Base-by-base conservation (phyloP, 2,113 vertebrate genomes). In the Podilymbus podiceps region DNA sequence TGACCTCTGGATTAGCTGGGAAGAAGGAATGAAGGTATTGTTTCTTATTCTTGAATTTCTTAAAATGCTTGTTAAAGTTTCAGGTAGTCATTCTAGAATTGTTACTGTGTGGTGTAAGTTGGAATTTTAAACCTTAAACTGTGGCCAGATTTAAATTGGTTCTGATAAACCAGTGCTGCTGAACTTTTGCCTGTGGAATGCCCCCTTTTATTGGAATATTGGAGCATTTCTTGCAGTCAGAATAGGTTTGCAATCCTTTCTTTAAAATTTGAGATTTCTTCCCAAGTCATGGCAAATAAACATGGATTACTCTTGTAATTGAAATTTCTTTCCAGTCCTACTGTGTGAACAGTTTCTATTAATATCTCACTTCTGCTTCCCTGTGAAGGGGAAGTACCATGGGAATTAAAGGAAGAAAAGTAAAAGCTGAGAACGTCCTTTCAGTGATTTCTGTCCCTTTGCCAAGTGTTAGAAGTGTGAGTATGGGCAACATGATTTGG, bases 1-100 rank as follows among this genome's bases (percentile, higher is more conserved):
- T 72, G 99, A 99, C 97, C 98, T 99, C 44, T 99, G 99, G 99
- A 98, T 99, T 98, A 99, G 99, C 96, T 99, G 99, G 99, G 99
- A 99, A 92, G 99, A 99, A 98, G 99, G 99, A 94, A 98, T 99
- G 99, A 99, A 99, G 98, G 99, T 99, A 96, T 33, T 42, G 31
- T 60, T 88, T 91, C 50, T 84, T 66, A 30, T 78, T 59, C 46
- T 52, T 79, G 35, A 86, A 56, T 78, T 60, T 88, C 22, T 66
- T 73, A 3, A 75, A 30, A 20, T 76, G 19, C 21, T 8, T 78
- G 2, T 44, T 82, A 44, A 72, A 47, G 44, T 85, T 75, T 66
- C 53, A n/a, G 12, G 8, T 58, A 23, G 30, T 76, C 5, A 12
- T 88, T 88, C 50, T 62, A 35, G 33, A 85, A 44, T 47, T 35